Conservation (phyloP, 2,888 invertebrate species). For the Pandemis heparana region DNA sequence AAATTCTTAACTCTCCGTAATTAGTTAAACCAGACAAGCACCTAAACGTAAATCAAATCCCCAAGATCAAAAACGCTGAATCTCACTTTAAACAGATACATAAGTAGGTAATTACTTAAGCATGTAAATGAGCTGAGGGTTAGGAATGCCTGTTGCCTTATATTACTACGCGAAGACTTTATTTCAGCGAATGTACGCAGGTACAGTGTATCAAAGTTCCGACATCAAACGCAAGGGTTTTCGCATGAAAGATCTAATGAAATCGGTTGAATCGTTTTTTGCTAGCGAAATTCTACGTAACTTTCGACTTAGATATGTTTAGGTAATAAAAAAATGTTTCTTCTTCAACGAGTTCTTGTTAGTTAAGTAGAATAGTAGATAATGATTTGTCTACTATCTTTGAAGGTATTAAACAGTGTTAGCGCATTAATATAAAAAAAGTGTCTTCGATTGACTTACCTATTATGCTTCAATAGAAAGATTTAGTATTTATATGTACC, state of each 20-base stretch:
- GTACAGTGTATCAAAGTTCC: neutral
- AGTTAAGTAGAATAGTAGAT: neutral
- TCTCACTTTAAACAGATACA: neutral
- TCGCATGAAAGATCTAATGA: constrained; percentile 7
- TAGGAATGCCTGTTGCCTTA: neutral
- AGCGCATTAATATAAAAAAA: too few relatives aligned
- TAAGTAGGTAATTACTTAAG: neutral
- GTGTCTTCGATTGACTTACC: neutral
- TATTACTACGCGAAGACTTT: neutral
- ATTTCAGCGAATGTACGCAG: neutral
- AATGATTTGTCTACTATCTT: neutral
- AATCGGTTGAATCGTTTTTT: neutral
- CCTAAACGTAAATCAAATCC: neutral
- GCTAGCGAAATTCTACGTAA: neutral
- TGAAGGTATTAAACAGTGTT: neutral
- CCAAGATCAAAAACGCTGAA: neutral
- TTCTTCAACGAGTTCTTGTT: neutral
- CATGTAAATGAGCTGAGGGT: neutral
- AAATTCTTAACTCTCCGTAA: too few relatives aligned
- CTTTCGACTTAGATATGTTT: neutral
- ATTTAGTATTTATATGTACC: too few relatives aligned
- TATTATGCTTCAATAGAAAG: neutral
- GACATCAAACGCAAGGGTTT: neutral
- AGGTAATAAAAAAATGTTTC: neutral
- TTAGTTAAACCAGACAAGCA: too few relatives aligned